Evolutionary conservation across 2,797 vertebrate species (phyloP).

Genomic region (Merluccius polli): DNA sequence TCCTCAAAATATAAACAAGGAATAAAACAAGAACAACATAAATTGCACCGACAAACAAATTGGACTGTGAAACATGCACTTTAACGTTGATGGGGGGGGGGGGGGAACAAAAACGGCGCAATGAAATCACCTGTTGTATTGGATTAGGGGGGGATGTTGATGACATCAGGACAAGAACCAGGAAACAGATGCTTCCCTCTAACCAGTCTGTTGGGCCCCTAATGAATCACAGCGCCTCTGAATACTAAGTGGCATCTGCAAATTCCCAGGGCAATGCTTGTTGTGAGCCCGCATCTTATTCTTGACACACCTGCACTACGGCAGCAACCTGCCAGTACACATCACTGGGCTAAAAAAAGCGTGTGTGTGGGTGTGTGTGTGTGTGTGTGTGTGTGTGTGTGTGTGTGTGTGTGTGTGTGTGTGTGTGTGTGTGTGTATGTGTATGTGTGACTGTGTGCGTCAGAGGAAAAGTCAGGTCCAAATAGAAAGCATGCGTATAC

Average conservation of each 20-base stretch:
- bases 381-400: no score
- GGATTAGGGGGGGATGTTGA: constrained; percentile 72
- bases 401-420: not conserved
- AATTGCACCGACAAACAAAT: not conserved
- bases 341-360: constrained; percentile 29
- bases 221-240: constrained; percentile 76
- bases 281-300: constrained; percentile 62
- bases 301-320: constrained; percentile 69
- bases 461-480: not conserved
- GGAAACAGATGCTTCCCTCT: constrained; percentile 75
- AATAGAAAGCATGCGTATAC: not conserved
- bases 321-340: constrained; percentile 56
- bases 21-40: not conserved
- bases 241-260: constrained; percentile 78
- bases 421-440: not conserved
- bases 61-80: not conserved
- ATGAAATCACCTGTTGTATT: constrained; percentile 69
- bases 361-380: not conserved
- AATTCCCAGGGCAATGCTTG: constrained; percentile 72
- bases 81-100: not conserved
- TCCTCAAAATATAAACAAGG: not conserved
- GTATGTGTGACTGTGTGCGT: not conserved
- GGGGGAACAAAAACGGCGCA: not conserved
- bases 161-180: constrained; percentile 74
- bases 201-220: constrained; percentile 68